A percentile compares a stretch with the other conserved stretches of the same genome.
Evolutionary conservation across 1,140 invertebrate species (phyloP).

Genomic region (Steinernema khuongi): DNA sequence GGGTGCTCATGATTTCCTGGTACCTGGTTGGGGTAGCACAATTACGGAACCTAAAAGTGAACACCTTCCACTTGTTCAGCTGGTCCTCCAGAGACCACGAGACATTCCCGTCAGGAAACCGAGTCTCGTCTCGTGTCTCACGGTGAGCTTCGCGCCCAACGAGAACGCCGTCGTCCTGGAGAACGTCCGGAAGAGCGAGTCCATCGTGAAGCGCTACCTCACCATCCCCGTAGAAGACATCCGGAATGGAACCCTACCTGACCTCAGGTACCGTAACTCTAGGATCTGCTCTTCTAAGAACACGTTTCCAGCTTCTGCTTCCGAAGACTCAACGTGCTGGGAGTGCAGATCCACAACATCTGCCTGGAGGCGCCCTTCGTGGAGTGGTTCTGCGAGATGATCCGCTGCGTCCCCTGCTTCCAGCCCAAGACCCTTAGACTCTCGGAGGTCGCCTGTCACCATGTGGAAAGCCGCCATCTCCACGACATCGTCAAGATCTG

Average conservation of each 20-base stretch:
- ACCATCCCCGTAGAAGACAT: background rate
- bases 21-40: no score
- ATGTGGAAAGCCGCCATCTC: background rate
- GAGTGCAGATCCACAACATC: background rate
- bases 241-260: background rate
- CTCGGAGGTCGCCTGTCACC: background rate
- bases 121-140: background rate
- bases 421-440: background rate
- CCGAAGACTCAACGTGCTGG: background rate
- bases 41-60: no score
- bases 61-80: background rate
- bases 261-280: background rate
- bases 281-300: no score
- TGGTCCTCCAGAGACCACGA: background rate
- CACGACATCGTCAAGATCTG: background rate
- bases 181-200: slow-evolving; percentile 1
- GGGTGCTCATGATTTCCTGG: no score
- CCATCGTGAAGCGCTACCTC: background rate
- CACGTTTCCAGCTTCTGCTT: background rate
- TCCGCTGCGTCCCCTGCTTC: background rate
- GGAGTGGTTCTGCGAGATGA: background rate
- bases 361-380: background rate
- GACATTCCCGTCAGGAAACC: background rate
- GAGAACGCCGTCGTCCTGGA: background rate
- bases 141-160: background rate